Percentiles rank a stretch among this genome's conserved stretches.
These are phyloP conservation scores for Neotoxoptera formosana DNA, from an alignment of 1,140 invertebrate genomes.

Conservation along the genomic window DNA sequence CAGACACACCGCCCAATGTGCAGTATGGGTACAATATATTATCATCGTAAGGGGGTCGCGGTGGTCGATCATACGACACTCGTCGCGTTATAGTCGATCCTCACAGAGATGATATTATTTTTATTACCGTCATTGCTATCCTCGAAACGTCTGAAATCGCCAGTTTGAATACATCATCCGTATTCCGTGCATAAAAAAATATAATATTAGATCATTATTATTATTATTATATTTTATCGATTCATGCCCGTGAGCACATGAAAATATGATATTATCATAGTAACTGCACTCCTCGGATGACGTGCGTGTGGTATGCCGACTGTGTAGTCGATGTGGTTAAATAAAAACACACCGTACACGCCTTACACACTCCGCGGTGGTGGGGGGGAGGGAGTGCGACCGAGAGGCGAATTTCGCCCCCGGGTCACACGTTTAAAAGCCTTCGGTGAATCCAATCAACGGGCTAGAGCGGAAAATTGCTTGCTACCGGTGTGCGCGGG, in stretches of 20 bases:
- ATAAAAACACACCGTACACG: too few relatives aligned
- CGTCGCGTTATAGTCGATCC: background rate
- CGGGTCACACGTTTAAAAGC: background rate
- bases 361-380: background rate
- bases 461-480: constrained; percentile 40
- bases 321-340: background rate
- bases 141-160: background rate
- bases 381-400: background rate
- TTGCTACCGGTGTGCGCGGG: background rate
- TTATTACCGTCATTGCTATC: background rate
- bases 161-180: background rate
- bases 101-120: background rate
- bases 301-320: background rate
- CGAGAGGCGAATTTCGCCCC: background rate
- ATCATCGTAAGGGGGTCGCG: too few relatives aligned
- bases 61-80: too few relatives aligned
- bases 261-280: background rate
- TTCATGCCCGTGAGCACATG: background rate
- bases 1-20: too few relatives aligned
- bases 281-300: background rate
- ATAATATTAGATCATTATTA: too few relatives aligned
- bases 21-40: too few relatives aligned
- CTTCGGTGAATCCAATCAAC: background rate
- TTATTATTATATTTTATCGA: background rate
- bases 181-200: background rate